Evolutionary conservation across 2,888 invertebrate species (phyloP), one percentile per base, ranked within the genome.

Genomic region (Gymnosoma rotundatum): DNA sequence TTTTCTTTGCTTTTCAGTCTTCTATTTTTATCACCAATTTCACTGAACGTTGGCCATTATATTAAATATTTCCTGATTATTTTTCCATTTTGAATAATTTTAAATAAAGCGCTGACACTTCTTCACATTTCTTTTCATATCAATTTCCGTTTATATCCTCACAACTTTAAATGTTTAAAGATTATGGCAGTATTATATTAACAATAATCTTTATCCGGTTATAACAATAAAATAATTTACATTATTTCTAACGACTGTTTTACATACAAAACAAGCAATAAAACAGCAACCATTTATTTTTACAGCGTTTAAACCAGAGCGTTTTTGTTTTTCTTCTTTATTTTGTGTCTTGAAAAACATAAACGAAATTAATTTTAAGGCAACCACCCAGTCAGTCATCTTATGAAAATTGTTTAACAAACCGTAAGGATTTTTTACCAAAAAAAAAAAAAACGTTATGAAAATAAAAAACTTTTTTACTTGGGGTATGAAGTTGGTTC

Each of bases 201-300:
- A 61, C 64, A 79, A 75, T 70, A 75, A 81, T 81, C 38, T 42
- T 56, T 58, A 70, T 54, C 63, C 58, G 58, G 78, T 66, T 66
- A 72, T 72, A 75, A 79, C 58, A 81, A 78, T 80, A 73, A 81
- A 81, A 84, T 78, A 69, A 83, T 84, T 78, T 78, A 73, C 63
- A 84, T 52, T 18, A 80, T 48, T 78, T 72, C 25, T 18, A 80
- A 84, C 69, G 73, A 60, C 74, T 81, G 66, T 81, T 80, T 56
- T 32, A 52, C 52, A 12, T 16, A 50, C 4, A 48, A 58, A 42
- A 42, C 14, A 52, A 48, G 21, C 48, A 36, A 48, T 52, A 70
- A 54, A 42, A 38, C 7, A 56, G 54, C 16, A 79, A 63, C 14
- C 78, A 75, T 79, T 75, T 36, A 60, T 58, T 79, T 83, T 83